These are phyloP conservation scores for Rhinatrema bivittatum DNA, from an alignment of 2,797 vertebrate genomes.

Conservation along the genomic window DNA sequence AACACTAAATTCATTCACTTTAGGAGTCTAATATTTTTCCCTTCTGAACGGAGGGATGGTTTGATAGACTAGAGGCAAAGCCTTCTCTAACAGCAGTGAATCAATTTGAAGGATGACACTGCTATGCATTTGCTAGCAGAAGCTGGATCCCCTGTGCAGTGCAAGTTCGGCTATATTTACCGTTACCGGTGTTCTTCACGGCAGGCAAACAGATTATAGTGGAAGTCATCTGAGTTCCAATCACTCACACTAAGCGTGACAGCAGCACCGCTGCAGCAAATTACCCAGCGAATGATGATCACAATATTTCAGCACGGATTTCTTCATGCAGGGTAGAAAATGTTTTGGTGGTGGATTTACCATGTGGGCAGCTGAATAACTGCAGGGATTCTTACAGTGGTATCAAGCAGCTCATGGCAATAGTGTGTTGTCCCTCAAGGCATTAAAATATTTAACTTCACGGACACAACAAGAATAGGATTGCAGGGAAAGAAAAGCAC, in stretches of 20 bases:
- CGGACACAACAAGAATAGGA: no score
- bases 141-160: background rate
- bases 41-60: background rate
- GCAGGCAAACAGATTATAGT: slow-evolving; percentile 1
- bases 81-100: background rate
- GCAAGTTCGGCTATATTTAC: background rate
- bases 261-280: background rate
- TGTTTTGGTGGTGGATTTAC: no score
- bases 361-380: no score
- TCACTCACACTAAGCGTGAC: background rate
- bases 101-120: background rate
- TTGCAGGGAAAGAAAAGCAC: no score
- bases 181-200: background rate
- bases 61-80: slow-evolving; percentile 1
- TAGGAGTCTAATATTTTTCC: background rate
- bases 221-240: background rate
- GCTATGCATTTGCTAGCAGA: background rate
- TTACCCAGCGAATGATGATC: background rate
- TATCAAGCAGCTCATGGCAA: no score
- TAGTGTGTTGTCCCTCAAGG: no score
- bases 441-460: no score
- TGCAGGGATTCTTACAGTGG: no score
- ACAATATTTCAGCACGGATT: no score
- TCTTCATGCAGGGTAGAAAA: no score
- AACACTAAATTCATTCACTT: background rate